A percentile compares a stretch with the other conserved stretches of the same genome.
phyloP scores from a whole-genome alignment of 2,888 invertebrate species.

The Thymelicus acteon region DNA sequence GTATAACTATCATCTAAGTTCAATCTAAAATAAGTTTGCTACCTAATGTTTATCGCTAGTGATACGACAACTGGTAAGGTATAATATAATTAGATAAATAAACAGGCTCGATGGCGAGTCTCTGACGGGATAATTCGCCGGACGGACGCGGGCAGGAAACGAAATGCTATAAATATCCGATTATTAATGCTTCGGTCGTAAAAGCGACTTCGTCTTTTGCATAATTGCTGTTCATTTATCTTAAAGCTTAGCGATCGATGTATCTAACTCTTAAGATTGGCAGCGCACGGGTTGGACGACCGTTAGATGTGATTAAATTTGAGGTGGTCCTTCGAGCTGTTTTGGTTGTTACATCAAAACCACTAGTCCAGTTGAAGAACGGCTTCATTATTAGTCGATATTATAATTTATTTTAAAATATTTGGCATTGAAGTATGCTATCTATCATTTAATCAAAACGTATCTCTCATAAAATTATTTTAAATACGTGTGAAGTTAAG shows the following conservation, averaged over 20 bases:
- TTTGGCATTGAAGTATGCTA: too few species aligned
- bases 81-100: constrained; percentile 26
- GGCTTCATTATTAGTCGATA: too few species aligned
- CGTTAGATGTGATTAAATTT: constrained; percentile 5
- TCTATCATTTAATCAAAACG: too few species aligned
- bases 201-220: constrained; percentile 33
- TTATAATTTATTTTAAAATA: too few species aligned
- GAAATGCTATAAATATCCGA: constrained; percentile 18
- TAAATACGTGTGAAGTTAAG: too few species aligned
- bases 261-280: neutral
- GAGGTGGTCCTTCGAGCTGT: too few species aligned
- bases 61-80: neutral
- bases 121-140: constrained; percentile 33
- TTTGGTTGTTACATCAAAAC: too few species aligned
- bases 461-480: too few species aligned
- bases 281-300: neutral
- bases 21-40: too few species aligned
- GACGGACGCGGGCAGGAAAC: constrained; percentile 25
- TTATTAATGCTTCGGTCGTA: constrained; percentile 18
- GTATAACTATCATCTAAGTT: too few species aligned
- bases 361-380: too few species aligned
- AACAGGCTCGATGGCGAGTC: constrained; percentile 9
- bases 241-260: neutral
- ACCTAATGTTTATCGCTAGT: neutral
- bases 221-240: neutral